These are phyloP conservation scores for Micrasema longulum DNA, from an alignment of 1,140 invertebrate genomes.

Conservation along the genomic window DNA sequence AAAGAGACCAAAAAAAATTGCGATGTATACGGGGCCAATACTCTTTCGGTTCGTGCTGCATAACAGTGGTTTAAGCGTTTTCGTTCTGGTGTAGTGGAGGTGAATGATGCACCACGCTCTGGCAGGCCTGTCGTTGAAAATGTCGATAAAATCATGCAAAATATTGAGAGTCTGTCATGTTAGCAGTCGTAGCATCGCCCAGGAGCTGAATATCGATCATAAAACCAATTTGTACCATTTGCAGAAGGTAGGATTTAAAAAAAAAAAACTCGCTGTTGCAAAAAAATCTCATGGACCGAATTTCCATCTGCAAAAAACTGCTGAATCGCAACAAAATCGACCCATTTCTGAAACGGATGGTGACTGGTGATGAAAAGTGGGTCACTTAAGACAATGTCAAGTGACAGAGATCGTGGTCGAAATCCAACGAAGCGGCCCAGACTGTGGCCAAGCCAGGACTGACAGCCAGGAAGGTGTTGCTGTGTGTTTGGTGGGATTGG, in stretches of 20 bases:
- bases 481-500: constrained; percentile 22
- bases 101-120: constrained; percentile 22
- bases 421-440: constrained; percentile 14
- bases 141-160: constrained; percentile 18
- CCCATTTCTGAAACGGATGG: constrained; percentile 19
- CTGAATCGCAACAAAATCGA: constrained; percentile 23
- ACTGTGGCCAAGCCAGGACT: constrained; percentile 6
- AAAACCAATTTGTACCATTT: background rate
- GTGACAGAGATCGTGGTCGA: constrained; percentile 16
- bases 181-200: background rate
- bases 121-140: constrained; percentile 20
- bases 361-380: constrained; percentile 19
- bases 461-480: constrained; percentile 15
- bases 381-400: constrained; percentile 11
- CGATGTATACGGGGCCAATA: constrained; percentile 4
- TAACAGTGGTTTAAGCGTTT: constrained; percentile 11
- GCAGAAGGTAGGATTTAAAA: too few species aligned
- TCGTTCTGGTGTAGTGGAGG: constrained; percentile 24
- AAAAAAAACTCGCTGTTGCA: constrained; percentile 5
- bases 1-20: too few species aligned
- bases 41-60: constrained; percentile 11
- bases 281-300: constrained; percentile 15
- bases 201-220: constrained; percentile 2
- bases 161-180: too few species aligned
- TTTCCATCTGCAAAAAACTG: constrained; percentile 10